A percentile compares a stretch with the other conserved stretches of the same genome.
Evolutionary conservation across 2,113 vertebrate species (phyloP).

Genomic region (Neodon shergylaensis): DNA sequence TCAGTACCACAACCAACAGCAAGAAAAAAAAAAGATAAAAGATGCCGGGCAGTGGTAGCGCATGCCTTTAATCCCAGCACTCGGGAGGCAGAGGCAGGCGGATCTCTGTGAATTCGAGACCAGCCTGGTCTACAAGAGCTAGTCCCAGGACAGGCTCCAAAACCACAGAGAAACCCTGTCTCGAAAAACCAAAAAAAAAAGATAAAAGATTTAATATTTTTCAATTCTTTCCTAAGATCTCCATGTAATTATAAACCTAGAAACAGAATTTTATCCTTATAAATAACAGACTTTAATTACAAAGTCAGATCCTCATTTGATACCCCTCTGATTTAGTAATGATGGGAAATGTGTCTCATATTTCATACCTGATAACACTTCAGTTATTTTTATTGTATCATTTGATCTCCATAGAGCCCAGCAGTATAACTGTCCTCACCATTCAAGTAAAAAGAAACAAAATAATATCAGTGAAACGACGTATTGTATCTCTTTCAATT

Average conservation of each 20-base stretch:
- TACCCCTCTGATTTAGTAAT: neutral
- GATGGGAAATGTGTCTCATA: neutral
- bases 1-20: neutral
- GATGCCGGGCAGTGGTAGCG: too few relatives aligned
- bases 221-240: neutral
- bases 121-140: too few relatives aligned
- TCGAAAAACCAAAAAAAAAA: too few relatives aligned
- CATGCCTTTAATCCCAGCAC: too few relatives aligned
- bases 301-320: neutral
- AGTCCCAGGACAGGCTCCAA: too few relatives aligned
- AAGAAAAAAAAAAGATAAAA: neutral
- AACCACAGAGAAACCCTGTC: too few relatives aligned
- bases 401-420: neutral
- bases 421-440: neutral
- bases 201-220: conserved; percentile 36
- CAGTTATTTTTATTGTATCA: neutral
- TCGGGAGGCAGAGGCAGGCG: too few relatives aligned
- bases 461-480: neutral
- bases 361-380: neutral
- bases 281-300: neutral
- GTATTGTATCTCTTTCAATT: neutral
- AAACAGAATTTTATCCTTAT: neutral
- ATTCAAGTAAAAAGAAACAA: neutral
- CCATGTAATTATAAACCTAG: neutral
- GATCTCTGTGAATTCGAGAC: too few relatives aligned